Evolutionary conservation across 2,888 invertebrate genomes (phyloP).

Genomic region (Machimus rusticus): DNA sequence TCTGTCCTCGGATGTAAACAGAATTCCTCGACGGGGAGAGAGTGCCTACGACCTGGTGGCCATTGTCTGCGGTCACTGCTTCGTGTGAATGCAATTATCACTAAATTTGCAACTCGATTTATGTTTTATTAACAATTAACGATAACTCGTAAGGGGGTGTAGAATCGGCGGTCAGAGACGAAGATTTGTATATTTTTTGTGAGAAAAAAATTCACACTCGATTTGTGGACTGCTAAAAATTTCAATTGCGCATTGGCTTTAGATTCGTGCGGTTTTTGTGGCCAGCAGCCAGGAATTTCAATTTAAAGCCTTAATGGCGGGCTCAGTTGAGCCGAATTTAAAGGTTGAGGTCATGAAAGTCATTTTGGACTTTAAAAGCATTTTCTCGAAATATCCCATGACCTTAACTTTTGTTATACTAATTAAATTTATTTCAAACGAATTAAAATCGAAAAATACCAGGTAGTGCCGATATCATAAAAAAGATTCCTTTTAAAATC

Average conservation of each 20-base stretch:
- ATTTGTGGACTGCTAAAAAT: neutral
- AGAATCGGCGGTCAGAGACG: neutral
- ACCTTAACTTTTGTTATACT: neutral
- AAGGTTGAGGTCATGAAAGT: neutral
- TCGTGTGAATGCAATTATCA: conserved; percentile 10
- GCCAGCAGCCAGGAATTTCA: neutral
- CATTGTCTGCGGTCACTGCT: neutral
- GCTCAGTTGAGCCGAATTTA: neutral
- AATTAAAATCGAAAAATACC: neutral
- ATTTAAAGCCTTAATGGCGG: neutral
- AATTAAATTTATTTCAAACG: neutral
- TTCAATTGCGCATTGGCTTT: conserved; percentile 1
- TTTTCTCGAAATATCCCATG: neutral
- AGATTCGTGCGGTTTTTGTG: neutral
- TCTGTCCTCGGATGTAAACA: conserved; percentile 10
- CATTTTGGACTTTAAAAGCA: neutral
- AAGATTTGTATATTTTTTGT: neutral
- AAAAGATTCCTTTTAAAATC: too few relatives aligned
- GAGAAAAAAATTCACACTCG: neutral
- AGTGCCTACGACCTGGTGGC: neutral
- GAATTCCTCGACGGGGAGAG: neutral
- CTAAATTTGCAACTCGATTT: neutral
- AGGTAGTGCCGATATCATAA: neutral
- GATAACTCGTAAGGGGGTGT: neutral
- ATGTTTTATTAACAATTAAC: neutral